Percentiles rank a stretch among this genome's conserved stretches.
These are phyloP conservation scores for Catocala nupta DNA, from an alignment of 2,888 invertebrate species.

Conservation along the genomic window DNA sequence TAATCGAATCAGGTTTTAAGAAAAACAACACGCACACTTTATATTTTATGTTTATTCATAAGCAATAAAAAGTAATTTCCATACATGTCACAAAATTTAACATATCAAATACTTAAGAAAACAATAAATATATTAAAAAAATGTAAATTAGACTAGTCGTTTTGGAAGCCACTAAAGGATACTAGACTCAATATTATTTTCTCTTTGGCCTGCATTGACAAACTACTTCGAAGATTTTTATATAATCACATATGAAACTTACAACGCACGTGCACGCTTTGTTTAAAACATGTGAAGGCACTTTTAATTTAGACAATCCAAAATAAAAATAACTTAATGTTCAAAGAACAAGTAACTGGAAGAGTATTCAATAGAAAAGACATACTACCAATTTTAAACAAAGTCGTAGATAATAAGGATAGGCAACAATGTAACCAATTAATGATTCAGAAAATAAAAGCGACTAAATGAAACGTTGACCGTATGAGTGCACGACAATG, in stretches of 20 bases:
- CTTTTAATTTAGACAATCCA: constrained; percentile 70
- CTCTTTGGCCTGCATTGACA: constrained; percentile 52
- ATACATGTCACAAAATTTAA: constrained; percentile 80
- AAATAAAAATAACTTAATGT: constrained; percentile 30
- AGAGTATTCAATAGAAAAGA: constrained; percentile 2
- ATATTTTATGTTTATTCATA: constrained; percentile 83
- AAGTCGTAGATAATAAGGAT: not conserved
- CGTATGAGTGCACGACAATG: constrained; percentile 33
- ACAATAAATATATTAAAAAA: constrained; percentile 65
- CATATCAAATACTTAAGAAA: constrained; percentile 70
- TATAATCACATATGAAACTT: constrained; percentile 29
- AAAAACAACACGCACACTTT: constrained; percentile 54
- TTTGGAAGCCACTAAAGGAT: constrained; percentile 72
- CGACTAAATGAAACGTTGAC: constrained; percentile 11
- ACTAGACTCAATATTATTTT: constrained; percentile 53
- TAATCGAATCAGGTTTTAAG: constrained; percentile 8
- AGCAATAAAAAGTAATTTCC: constrained; percentile 85
- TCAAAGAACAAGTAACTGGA: constrained; percentile 13
- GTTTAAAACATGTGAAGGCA: constrained; percentile 77
- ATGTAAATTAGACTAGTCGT: constrained; percentile 65
- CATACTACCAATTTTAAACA: not conserved
- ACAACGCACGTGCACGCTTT: constrained; percentile 58
- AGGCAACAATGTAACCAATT: constrained; percentile 1
- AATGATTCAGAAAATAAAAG: constrained; percentile 10
- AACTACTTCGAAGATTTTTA: constrained; percentile 56